Base-by-base conservation (phyloP, 2,113 vertebrate species). In the Dinomys branickii region DNA sequence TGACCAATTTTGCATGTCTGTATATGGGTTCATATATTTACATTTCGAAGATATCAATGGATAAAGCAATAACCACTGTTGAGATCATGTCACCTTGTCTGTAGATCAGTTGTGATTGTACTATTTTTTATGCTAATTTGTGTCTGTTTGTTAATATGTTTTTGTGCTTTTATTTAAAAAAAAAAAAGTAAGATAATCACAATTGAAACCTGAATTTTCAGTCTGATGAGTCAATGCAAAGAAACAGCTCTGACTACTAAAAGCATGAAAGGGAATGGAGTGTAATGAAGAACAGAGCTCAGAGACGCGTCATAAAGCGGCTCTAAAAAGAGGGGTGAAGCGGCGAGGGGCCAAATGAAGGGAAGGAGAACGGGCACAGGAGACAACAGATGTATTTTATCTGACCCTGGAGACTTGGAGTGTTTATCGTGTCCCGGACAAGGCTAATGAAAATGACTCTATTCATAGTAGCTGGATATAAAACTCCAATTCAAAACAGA, bases 401-500 rank as follows among this genome's bases (percentile, higher is more conserved):
- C 75, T 65, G 67, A 80, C 35, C 17, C 9, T 90, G 33, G 52
- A 95, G 65, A 95, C 58, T 56, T 63, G 82, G 73, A 83, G 24
- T 52, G 33, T n/a, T 83, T 92, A 59, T 30, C 38, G 80, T 94
- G 52, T 58, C 89, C 54, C 59, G 87, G 17, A 22, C 0, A 90
- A 24, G 28, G 87, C 92, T 78, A 94, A 71, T 58, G 71, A 87
- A 95, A 94, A 90, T 63, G 38, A 65, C 26, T 71, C 17, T 58
- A 22, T 59, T 73, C 17, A 59, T 58, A 94, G 82, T 91, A 82
- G 2, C 5, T 38, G 58, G 59, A 78, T 93, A 87, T 5, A 87
- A 87, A 82, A 59, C 52, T 83, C 94, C 38, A 38, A 80, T 38
- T 94, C 19, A n/a, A 67, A 91, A 54, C 20, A 47, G 3, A 1